phyloP scores from a whole-genome alignment of 1,140 invertebrate genomes.

The Odontomachus brunneus region DNA sequence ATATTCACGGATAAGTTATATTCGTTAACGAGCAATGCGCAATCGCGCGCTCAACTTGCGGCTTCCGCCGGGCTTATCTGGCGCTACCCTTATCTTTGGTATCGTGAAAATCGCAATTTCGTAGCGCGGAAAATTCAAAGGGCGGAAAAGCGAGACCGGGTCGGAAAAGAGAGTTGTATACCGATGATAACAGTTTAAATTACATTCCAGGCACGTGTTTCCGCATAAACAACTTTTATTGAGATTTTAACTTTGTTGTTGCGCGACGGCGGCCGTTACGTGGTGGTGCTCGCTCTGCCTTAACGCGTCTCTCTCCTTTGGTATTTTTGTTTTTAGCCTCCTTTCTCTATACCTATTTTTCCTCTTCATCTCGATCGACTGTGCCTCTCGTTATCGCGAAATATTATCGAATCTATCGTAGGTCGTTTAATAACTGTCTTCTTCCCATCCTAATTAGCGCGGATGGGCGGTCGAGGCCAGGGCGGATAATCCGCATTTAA shows the following conservation, averaged over 20 bases:
- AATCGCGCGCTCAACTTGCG: neutral
- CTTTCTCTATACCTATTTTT: neutral
- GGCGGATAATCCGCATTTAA: constrained; percentile 76
- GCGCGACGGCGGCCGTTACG: neutral
- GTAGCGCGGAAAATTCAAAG: constrained; percentile 27
- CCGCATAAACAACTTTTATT: constrained; percentile 47
- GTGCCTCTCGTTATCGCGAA: constrained; percentile 39
- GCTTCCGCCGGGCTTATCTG: constrained; percentile 21
- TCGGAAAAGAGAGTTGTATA: neutral
- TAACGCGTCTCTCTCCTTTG: neutral
- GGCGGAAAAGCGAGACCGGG: neutral
- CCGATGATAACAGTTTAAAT: constrained; percentile 37
- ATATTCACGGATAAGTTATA: constrained; percentile 37
- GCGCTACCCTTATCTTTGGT: neutral
- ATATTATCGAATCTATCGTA: constrained; percentile 47
- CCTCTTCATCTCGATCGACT: neutral
- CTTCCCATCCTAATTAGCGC: constrained; percentile 67
- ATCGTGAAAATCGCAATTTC: constrained; percentile 43
- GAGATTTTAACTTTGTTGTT: constrained; percentile 49
- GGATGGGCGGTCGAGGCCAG: constrained; percentile 26
- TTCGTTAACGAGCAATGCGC: constrained; percentile 22
- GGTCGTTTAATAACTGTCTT: constrained; percentile 57
- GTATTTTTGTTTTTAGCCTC: neutral
- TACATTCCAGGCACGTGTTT: constrained; percentile 35
- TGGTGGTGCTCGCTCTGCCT: neutral